Conservation (phyloP, 1,140 invertebrate species). For the Bacillus rossius region DNA sequence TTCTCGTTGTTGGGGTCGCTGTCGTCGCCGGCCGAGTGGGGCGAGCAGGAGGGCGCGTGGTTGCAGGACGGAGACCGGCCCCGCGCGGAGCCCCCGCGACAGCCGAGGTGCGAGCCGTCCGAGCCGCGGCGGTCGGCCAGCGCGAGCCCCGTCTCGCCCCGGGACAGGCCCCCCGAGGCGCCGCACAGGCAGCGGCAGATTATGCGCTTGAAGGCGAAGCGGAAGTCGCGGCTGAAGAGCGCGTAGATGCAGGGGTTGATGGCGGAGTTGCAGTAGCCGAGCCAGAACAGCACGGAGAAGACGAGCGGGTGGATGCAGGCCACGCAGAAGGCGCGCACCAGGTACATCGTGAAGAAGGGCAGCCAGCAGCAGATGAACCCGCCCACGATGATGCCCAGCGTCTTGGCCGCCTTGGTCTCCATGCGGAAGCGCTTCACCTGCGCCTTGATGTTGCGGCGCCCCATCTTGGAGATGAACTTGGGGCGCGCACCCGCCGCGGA, state of each 20-base stretch:
- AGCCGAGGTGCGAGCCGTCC: slow-evolving; percentile 54
- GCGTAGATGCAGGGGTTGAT: slow-evolving; percentile 92
- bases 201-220: slow-evolving; percentile 87
- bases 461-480: slow-evolving; percentile 64
- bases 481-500: slow-evolving; percentile 53
- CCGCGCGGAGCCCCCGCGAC: not conserved
- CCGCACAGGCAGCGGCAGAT: slow-evolving; percentile 75
- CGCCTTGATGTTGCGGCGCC: slow-evolving; percentile 79
- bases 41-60: not conserved
- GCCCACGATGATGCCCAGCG: slow-evolving; percentile 88
- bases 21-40: not conserved
- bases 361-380: slow-evolving; percentile 92
- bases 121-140: slow-evolving; percentile 51
- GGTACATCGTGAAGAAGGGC: slow-evolving; percentile 92
- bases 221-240: slow-evolving; percentile 87
- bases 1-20: slow-evolving; percentile 9
- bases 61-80: slow-evolving; percentile 2
- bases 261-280: slow-evolving; percentile 95
- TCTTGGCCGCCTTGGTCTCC: slow-evolving; percentile 93
- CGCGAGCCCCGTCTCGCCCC: slow-evolving; percentile 29
- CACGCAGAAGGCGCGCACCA: slow-evolving; percentile 75
- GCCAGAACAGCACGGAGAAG: slow-evolving; percentile 92
- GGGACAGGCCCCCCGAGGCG: not conserved
- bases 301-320: slow-evolving; percentile 72
- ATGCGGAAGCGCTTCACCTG: slow-evolving; percentile 79